Base-by-base conservation (phyloP, 2,113 vertebrate species). In the Apodemus speciosus region DNA sequence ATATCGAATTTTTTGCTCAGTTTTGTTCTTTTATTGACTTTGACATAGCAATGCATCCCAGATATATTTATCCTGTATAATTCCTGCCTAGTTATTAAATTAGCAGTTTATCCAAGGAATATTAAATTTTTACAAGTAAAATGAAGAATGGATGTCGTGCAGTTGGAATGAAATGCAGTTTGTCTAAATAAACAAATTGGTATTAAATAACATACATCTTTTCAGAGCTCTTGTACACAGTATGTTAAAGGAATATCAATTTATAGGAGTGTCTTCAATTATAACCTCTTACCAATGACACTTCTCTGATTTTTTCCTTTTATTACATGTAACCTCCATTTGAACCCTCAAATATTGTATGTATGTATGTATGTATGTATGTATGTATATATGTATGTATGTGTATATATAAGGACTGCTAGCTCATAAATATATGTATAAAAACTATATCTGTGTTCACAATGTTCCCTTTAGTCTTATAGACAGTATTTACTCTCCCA, bases 311-410 rank as follows among this genome's bases (percentile, higher is more conserved):
- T 27, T 81, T 35, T 10, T 92, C 10, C 0, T 73, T 53, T 66
- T 9, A 9, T 62, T 53, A 32, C 14, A 5, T 80, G 9, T 73
- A 72, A 71, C 7, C 27, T 62, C 13, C 30, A 16, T 8, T 43
- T 30, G 51, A 77, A 43, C 10, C 69, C 15, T 58, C 13, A 66
- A 27, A 69, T 35, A 46, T 46, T 46, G 43, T 46, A 4, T 3
- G 38, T 49, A 0, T 5, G 21, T 64, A 46, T 46, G 9, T 7
- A 73, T 20, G 35, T 83, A 23, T 30, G 4, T 35, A 68, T 23
- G 35, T n/a, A 30, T 49, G 6, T 3, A 38, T 49, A 0, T 5
- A 30, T 64, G 3, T 11, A 4, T n/a, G 30, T 49, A 4, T 3
- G 38, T 3, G 38, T 5, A 30, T 64, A 2, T 11, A 4, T 66